Evolutionary conservation across 2,888 invertebrate genomes (phyloP), one percentile per base, ranked within the genome.

Genomic region (Automeris io): DNA sequence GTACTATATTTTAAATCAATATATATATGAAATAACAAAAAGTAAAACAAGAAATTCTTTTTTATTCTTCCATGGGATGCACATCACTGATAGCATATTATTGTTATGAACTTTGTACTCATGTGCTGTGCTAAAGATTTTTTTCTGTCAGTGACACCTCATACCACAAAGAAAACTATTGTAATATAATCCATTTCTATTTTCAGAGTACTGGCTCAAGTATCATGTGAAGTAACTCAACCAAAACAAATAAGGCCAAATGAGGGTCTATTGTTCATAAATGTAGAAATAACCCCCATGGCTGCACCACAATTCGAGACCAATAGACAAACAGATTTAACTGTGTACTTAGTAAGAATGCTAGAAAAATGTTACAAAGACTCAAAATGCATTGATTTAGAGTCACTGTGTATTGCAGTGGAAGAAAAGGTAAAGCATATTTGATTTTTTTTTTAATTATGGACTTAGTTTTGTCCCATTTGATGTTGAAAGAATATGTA

Each of bases 341-440:
- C 87, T 0, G 91, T 96, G 5, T 91, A 93, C 54, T 78, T 95
- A 2, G 94, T 94, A 55, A 89, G 97, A 50, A 86, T 95, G 26
- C 74, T 98, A 29, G 97, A 98, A 64, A 93, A 94, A 66, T 95
- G 95, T 64, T 90, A 96, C 40, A 95, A 95, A 64, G 97, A 97
- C 65, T 97, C 97, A 0, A 92, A 93, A 55, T 96, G 96, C 60
- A 85, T 98, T 31, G 98, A 98, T 77, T 88, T 97, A 40, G 98
- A 98, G 79, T 95, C 97, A 0, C 83, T 98, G n/a, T 98, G 98
- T 73, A 95, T 98, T 58, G 92, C 95, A 49, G 92, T 95, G 33
- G 96, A 95, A 63, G 95, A 97, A 81, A 94, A 96, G 89, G 95
- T 95, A 57, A 51, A 43, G 35, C 29, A 25, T 9, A 1, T 16